A percentile compares a stretch with the other conserved stretches of the same genome.
These are phyloP conservation scores for Acropora tenuis DNA, from an alignment of 64 coral and sea anemone species.

Conservation along the genomic window DNA sequence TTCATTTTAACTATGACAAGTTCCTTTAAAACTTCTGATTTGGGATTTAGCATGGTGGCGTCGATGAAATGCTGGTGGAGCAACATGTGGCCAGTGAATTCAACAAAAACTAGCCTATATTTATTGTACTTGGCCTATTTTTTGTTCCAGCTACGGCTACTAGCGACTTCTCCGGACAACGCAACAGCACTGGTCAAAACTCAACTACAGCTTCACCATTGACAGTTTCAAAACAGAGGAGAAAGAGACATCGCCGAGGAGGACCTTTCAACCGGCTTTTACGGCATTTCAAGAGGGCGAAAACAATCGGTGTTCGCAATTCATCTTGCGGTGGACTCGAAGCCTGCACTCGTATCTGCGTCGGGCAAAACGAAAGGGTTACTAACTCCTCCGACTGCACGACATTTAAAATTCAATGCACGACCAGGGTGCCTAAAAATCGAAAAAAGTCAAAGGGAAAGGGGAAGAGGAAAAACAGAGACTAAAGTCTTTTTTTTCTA, in stretches of 20 bases:
- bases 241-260: background rate
- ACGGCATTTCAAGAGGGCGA: background rate
- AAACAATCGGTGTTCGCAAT: background rate
- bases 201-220: background rate
- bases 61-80: no score
- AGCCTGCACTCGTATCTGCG: conserved; percentile 5
- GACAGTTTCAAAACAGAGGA: background rate
- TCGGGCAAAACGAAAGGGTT: conserved; percentile 12
- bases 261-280: background rate
- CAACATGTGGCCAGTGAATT: no score
- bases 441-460: background rate
- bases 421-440: background rate
- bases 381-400: conserved; percentile 1
- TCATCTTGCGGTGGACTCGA: conserved; percentile 5
- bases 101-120: no score
- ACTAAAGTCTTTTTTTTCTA: background rate
- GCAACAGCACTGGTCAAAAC: background rate
- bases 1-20: no score
- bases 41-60: no score
- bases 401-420: conserved; percentile 21
- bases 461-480: background rate
- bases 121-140: background rate
- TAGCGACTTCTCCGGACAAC: background rate
- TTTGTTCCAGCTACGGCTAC: background rate
- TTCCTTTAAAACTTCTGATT: no score